These are phyloP conservation scores for Morpho deidamia DNA, from an alignment of 2,888 invertebrate genomes.

Conservation along the genomic window DNA sequence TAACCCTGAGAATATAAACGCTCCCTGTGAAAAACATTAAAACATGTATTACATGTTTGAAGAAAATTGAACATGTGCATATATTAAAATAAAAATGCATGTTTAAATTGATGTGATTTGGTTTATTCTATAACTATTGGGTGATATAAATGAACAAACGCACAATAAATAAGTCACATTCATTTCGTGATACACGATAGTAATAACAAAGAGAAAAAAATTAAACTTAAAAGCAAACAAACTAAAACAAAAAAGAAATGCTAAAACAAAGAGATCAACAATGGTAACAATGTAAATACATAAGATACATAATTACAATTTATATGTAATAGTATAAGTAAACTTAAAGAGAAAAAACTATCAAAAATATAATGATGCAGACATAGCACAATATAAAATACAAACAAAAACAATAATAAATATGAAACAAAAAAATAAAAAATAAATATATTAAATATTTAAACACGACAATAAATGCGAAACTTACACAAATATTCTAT, in stretches of 20 bases:
- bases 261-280: conserved; percentile 21
- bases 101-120: conserved; percentile 28
- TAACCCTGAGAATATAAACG: no score
- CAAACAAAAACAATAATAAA: background rate
- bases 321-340: background rate
- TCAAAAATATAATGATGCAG: conserved; percentile 2
- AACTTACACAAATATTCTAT: conserved; percentile 3
- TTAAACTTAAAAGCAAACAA: background rate
- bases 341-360: background rate
- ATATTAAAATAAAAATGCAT: conserved; percentile 11
- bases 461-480: background rate
- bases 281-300: conserved; percentile 12
- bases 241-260: conserved; percentile 1
- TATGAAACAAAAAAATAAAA: background rate
- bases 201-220: conserved; percentile 6
- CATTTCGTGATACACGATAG: conserved; percentile 23
- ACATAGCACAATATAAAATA: background rate
- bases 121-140: conserved; percentile 35
- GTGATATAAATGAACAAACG: conserved; percentile 30
- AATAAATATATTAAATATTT: conserved; percentile 11
- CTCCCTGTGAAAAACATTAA: no score
- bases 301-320: conserved; percentile 3
- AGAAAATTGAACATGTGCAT: background rate
- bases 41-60: no score
- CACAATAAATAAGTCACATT: conserved; percentile 34